These are phyloP conservation scores for Chromoteleia sp. DNA, from an alignment of 2,888 invertebrate species.

Conservation along the genomic window DNA sequence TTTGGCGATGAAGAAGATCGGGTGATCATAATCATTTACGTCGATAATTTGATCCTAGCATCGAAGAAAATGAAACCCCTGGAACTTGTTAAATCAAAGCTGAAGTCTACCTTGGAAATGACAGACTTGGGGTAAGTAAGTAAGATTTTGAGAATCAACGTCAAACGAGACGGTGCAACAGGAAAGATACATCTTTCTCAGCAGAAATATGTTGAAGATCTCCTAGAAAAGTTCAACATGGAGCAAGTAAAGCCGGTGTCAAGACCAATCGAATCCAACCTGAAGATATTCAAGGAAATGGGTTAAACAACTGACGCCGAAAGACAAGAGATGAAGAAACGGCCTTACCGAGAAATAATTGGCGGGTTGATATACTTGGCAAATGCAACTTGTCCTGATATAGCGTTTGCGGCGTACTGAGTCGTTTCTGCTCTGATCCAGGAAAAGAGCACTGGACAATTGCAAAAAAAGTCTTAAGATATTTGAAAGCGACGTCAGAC, in stretches of 20 bases:
- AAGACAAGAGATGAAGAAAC: conserved; percentile 42
- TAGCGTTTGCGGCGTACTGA: conserved; percentile 67
- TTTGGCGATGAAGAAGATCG: conserved; percentile 25
- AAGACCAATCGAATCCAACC: conserved; percentile 64
- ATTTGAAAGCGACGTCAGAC: conserved; percentile 44
- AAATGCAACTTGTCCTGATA: conserved; percentile 58
- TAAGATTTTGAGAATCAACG: conserved; percentile 58
- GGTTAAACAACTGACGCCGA: conserved; percentile 34
- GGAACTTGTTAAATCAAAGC: conserved; percentile 42
- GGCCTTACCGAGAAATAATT: conserved; percentile 69
- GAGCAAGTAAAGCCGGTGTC: conserved; percentile 36
- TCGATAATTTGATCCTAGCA: conserved; percentile 63
- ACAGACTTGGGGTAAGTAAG: conserved; percentile 61
- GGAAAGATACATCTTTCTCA: conserved; percentile 67
- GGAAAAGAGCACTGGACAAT: conserved; percentile 42
- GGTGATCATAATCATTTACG: conserved; percentile 54
- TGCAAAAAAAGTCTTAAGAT: conserved; percentile 67
- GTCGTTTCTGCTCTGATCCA: conserved; percentile 57
- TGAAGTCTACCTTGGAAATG: conserved; percentile 63
- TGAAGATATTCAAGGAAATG: conserved; percentile 56
- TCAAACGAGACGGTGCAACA: conserved; percentile 56
- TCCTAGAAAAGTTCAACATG: conserved; percentile 65
- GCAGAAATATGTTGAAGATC: conserved; percentile 56
- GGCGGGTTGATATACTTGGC: conserved; percentile 71
- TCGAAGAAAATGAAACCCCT: conserved; percentile 51